Evolutionary conservation across 2,888 invertebrate genomes (phyloP).

Genomic region (Argyra leucocephala): DNA sequence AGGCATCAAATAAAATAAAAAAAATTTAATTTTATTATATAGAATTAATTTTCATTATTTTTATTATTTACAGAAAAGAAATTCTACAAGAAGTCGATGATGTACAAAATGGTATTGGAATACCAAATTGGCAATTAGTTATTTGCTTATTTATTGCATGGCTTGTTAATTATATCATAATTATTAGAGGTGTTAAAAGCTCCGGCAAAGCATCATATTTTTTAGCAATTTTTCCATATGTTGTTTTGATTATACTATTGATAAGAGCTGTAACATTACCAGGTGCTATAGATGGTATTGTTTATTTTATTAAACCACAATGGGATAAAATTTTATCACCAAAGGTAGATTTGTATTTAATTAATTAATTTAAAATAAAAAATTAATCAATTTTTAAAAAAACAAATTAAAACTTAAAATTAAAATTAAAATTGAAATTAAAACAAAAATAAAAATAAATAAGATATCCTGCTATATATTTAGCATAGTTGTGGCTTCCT

Average conservation of each 20-base stretch:
- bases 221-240: constrained; percentile 62
- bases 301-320: constrained; percentile 56
- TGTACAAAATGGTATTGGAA: constrained; percentile 48
- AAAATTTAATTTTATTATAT: no score
- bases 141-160: constrained; percentile 48
- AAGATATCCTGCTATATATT: no score
- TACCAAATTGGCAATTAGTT: constrained; percentile 48
- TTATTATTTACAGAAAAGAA: constrained; percentile 39
- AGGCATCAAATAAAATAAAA: no score
- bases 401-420: no score
- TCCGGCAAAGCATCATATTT: constrained; percentile 65
- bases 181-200: constrained; percentile 52
- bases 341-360: constrained; percentile 34
- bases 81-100: constrained; percentile 46
- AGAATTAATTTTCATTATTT: no score
- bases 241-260: constrained; percentile 54
- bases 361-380: background rate
- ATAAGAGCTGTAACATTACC: constrained; percentile 52
- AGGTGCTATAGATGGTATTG: constrained; percentile 53
- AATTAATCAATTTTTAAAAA: background rate
- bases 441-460: background rate
- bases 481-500: no score
- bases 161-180: constrained; percentile 46
- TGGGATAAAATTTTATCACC: constrained; percentile 55
- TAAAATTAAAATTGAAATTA: no score